These are phyloP conservation scores for Molorchus minor DNA, from an alignment of 2,888 invertebrate genomes.

Conservation along the genomic window DNA sequence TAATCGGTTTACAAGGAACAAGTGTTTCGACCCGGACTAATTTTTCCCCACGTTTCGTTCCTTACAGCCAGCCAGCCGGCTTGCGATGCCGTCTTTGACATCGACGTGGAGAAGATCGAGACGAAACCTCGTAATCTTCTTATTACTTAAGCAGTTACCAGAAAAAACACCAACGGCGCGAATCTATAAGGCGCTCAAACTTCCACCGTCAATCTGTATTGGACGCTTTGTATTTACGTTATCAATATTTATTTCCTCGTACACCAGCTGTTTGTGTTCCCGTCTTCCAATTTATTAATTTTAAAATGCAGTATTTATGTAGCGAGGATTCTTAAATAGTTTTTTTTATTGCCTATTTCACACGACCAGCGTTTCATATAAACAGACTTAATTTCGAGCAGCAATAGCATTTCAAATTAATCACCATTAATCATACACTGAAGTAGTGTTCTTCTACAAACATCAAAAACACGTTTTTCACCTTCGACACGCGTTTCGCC, in stretches of 20 bases:
- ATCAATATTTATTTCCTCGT: conserved; percentile 52
- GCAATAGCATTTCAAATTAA: neutral
- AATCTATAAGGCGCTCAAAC: conserved; percentile 42
- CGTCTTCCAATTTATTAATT: conserved; percentile 54
- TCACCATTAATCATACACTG: neutral
- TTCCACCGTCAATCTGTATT: conserved; percentile 42
- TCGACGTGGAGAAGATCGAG: conserved; percentile 28
- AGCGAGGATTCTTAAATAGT: conserved; percentile 34
- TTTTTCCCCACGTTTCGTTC: conserved; percentile 24
- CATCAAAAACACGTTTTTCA: no score
- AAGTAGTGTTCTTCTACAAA: no score
- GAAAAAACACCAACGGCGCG: conserved; percentile 46
- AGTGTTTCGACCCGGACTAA: conserved; percentile 40
- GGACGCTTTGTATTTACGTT: conserved; percentile 42
- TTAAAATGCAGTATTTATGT: conserved; percentile 47
- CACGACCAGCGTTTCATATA: conserved; percentile 10
- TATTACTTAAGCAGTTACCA: conserved; percentile 47
- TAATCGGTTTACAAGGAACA: conserved; percentile 53
- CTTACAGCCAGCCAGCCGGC: neutral
- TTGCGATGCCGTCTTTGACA: neutral
- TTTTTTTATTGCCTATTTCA: conserved; percentile 30
- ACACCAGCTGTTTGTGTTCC: conserved; percentile 51
- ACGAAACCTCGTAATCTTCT: conserved; percentile 42
- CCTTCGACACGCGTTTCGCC: no score
- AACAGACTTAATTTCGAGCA: conserved; percentile 3